Conservation (phyloP, 1,140 invertebrate species). For the Caenorhabditis remanei region DNA sequence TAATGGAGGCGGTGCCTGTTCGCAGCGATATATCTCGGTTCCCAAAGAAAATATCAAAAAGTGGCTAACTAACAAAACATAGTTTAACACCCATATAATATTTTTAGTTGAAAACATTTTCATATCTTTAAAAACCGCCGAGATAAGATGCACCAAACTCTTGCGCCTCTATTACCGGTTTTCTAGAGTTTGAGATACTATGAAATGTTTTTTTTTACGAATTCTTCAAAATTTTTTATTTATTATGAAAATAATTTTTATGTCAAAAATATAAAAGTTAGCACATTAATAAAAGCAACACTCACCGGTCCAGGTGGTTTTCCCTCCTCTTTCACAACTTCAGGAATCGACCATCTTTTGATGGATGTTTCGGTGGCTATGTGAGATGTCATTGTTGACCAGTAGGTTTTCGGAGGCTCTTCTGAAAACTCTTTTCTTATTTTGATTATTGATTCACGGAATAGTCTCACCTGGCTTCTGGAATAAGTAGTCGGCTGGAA, state of each 20-base stretch:
- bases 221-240: too few relatives aligned
- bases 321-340: conserved; percentile 49
- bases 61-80: background rate
- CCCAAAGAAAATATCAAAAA: background rate
- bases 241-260: too few relatives aligned
- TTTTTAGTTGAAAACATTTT: too few relatives aligned
- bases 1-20: background rate
- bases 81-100: too few relatives aligned
- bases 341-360: conserved; percentile 57
- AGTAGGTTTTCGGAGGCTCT: conserved; percentile 26
- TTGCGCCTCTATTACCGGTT: too few relatives aligned
- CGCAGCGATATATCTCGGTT: background rate
- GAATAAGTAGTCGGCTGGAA: conserved; percentile 39
- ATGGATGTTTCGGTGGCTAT: conserved; percentile 58
- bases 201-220: too few relatives aligned
- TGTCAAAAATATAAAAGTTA: too few relatives aligned
- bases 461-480: conserved; percentile 14
- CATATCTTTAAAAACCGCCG: too few relatives aligned
- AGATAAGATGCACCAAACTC: too few relatives aligned
- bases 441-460: too few relatives aligned
- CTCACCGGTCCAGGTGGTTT: conserved; percentile 58
- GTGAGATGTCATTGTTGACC: conserved; percentile 59
- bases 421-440: background rate
- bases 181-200: too few relatives aligned
- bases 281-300: background rate